Base-by-base conservation (phyloP, 1,140 invertebrate species). In the Panagrolaimus sp. region DNA sequence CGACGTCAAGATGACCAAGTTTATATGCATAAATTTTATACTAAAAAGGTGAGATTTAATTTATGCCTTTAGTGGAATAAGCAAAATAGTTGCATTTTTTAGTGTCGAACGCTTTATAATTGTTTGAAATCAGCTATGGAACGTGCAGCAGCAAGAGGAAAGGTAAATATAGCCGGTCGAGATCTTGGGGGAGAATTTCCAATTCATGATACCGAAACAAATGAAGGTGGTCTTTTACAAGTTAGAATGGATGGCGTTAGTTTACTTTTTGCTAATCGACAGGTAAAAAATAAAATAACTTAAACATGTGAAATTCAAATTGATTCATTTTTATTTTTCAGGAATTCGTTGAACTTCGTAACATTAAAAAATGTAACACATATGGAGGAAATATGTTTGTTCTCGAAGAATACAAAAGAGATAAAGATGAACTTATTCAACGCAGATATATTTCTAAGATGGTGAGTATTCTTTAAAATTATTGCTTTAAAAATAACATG, bases 91-190 rank as follows among this genome's bases (percentile, higher is more conserved):
- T 4, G 27, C 42, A n/a, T 20, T 43, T 72, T 81, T n/a, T 84
- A 97, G 93, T 98, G 95, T 85, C 93, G 94, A 84, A 92, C 97
- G 77, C 86, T 99, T 27, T 99, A 99, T 84, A 93, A 96, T 84
- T 94, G 92, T 82, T 96, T 98, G 76, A 98, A 98, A 86, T 92
- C 96, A 78, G 91, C 94, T 7, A 98, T 98, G 93, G 95, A 98
- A 85, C 89, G 92, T 73, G 93, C 94, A 53, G 93, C 92, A 7
- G 88, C 89, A 76, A 84, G 91, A 84, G 87, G 92, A 83, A 86
- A 91, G 86, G 78, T 83, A 1, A 73, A 70, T 27, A 74, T 82
- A 44, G 71, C 80, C 20, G 72, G 82, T 80, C 51, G 95, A 97
- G 77, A 82, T 84, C 87, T 98, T 14, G 95, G 96, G 14, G 96